phyloP scores from a whole-genome alignment of 2,888 invertebrate genomes.

The Volucella inanis region DNA sequence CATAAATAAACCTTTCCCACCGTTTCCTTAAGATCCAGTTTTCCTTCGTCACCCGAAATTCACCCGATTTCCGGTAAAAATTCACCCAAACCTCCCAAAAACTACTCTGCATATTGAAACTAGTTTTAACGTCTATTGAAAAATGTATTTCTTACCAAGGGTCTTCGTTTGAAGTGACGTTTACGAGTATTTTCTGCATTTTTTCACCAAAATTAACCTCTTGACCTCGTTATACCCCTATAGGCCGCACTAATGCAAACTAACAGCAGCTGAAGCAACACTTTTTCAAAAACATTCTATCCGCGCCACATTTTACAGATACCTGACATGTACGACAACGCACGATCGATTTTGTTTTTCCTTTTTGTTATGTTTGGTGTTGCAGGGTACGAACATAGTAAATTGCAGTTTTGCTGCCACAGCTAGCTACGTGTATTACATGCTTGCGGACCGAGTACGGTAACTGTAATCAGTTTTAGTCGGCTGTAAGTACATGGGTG shows the following conservation, averaged over 20 bases:
- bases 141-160: constrained; percentile 17
- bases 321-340: constrained; percentile 44
- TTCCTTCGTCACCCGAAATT: constrained; percentile 19
- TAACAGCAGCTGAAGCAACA: constrained; percentile 41
- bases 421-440: not conserved
- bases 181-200: constrained; percentile 52
- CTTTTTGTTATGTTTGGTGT: constrained; percentile 30
- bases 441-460: not conserved
- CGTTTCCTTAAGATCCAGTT: constrained; percentile 31
- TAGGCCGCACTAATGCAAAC: constrained; percentile 43
- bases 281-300: not conserved
- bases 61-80: constrained; percentile 36
- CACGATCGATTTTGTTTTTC: constrained; percentile 56
- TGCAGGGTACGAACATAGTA: constrained; percentile 39
- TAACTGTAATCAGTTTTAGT: constrained; percentile 13
- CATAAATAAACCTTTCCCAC: constrained; percentile 17
- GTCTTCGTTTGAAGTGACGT: constrained; percentile 5
- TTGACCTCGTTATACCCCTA: constrained; percentile 58
- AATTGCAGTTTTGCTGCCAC: constrained; percentile 16
- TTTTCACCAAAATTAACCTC: constrained; percentile 69
- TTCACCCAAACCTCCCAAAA: constrained; percentile 29
- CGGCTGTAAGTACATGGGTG: constrained; percentile 38
- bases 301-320: not conserved
- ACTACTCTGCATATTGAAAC: constrained; percentile 33
- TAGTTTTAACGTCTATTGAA: constrained; percentile 25